These are phyloP conservation scores for Nasua narica DNA, from an alignment of 2,797 vertebrate species.

Conservation along the genomic window DNA sequence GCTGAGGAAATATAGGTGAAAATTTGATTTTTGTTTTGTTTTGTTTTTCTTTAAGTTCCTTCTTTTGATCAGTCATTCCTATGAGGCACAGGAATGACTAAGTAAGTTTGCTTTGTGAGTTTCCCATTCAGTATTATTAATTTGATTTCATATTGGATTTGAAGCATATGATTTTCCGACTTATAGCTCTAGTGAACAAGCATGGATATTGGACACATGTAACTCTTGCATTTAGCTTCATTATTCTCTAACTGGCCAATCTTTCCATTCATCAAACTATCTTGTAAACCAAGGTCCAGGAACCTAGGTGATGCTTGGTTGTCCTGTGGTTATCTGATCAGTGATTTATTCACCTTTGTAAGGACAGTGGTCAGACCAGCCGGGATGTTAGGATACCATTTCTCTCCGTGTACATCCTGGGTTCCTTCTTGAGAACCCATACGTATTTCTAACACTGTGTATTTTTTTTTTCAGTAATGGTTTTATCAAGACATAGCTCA, in stretches of 20 bases:
- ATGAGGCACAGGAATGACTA: not conserved
- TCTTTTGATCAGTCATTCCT: not conserved
- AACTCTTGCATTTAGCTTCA: not conserved
- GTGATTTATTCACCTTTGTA: not conserved
- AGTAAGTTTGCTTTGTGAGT: not conserved
- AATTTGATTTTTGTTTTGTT: not conserved
- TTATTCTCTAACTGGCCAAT: not conserved
- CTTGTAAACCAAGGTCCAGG: not conserved
- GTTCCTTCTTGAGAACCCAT: not conserved
- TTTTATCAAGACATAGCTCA: not conserved
- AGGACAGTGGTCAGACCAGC: not conserved
- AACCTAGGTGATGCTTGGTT: not conserved
- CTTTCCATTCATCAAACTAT: not conserved
- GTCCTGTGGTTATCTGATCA: not conserved
- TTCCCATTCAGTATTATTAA: not conserved
- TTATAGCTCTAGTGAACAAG: not conserved
- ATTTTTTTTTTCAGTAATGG: not conserved
- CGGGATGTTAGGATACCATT: not conserved
- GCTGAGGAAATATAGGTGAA: not conserved
- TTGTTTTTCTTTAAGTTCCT: not conserved
- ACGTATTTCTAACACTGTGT: not conserved
- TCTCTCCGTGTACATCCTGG: not conserved
- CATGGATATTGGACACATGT: not conserved
- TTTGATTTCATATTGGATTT: not conserved
- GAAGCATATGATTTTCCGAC: not conserved